A percentile compares a stretch with the other conserved stretches of the same genome.
phyloP scores from a whole-genome alignment of 2,888 invertebrate genomes.

The Habrosyne pyritoides region DNA sequence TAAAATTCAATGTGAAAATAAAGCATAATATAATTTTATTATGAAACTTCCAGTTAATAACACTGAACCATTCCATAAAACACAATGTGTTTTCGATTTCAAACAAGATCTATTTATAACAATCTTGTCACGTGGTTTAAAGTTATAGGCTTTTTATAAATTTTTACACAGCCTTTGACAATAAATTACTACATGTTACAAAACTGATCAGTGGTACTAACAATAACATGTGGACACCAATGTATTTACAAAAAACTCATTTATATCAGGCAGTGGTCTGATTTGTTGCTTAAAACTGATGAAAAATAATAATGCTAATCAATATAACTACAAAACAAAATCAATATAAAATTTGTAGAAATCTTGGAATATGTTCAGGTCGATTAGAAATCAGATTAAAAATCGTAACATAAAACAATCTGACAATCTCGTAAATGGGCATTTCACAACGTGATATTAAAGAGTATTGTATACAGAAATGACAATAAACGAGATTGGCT shows the following conservation, averaged over 20 bases:
- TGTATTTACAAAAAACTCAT: constrained; percentile 77
- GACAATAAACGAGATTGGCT: constrained; percentile 26
- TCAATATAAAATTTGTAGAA: constrained; percentile 3
- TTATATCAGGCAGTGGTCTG: constrained; percentile 65
- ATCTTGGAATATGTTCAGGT: constrained; percentile 1
- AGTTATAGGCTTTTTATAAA: constrained; percentile 66
- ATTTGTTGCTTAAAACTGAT: constrained; percentile 7
- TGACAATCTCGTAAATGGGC: constrained; percentile 25
- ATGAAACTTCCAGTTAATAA: constrained; percentile 82
- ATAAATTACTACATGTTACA: constrained; percentile 81
- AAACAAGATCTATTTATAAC: constrained; percentile 71
- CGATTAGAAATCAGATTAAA: not conserved
- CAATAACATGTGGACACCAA: constrained; percentile 67
- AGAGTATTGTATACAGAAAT: constrained; percentile 21
- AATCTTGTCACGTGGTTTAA: constrained; percentile 67
- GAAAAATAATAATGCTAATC: constrained; percentile 11
- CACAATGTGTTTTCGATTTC: constrained; percentile 72
- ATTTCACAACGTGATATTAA: constrained; percentile 21
- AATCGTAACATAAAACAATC: constrained; percentile 7
- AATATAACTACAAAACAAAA: constrained; percentile 14
- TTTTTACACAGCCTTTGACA: constrained; percentile 82
- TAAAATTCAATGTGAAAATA: constrained; percentile 78
- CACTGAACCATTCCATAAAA: constrained; percentile 81
- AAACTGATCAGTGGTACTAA: constrained; percentile 80
- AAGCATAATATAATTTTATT: constrained; percentile 84